Evolutionary conservation across 64 coral and sea anemone species (phyloP).

Genomic region (Pocillopora damicornis): DNA sequence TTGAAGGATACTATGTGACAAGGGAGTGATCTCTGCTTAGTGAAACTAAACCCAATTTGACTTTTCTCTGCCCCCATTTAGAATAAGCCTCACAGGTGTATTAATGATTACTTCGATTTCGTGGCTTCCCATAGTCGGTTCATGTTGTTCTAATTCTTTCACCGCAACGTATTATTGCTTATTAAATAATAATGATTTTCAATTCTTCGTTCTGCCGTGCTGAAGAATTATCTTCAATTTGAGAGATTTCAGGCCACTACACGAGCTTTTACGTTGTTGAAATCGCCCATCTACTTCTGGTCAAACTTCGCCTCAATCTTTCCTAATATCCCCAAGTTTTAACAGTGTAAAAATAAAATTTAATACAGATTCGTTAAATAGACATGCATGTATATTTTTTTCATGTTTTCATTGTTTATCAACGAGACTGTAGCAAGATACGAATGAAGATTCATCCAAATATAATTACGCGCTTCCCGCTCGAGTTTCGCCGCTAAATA

Average conservation of each 20-base stretch:
- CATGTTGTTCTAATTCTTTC: slow-evolving; percentile 46
- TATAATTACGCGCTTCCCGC: not conserved
- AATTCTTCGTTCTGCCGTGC: slow-evolving; percentile 29
- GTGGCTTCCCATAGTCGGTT: slow-evolving; percentile 32
- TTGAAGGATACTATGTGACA: slow-evolving; percentile 27
- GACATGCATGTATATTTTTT: not conserved
- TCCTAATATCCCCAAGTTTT: not conserved
- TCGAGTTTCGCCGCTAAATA: not conserved
- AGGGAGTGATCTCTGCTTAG: not conserved
- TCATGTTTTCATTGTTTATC: slow-evolving; percentile 14
- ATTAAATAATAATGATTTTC: slow-evolving; percentile 75
- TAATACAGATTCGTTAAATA: not conserved
- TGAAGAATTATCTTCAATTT: not conserved
- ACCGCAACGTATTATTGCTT: slow-evolving; percentile 57
- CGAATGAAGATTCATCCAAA: slow-evolving; percentile 8
- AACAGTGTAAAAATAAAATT: not conserved
- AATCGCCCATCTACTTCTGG: not conserved
- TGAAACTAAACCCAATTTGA: slow-evolving; percentile 8
- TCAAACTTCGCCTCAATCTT: not conserved
- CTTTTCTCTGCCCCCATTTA: slow-evolving; percentile 16
- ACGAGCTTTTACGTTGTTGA: not conserved
- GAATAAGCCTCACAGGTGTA: not conserved
- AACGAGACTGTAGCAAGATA: slow-evolving; percentile 1
- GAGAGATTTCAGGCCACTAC: not conserved
- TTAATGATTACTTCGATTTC: slow-evolving; percentile 18